These are phyloP conservation scores for Spialia ferax DNA, from an alignment of 2,888 invertebrate genomes.

Conservation along the genomic window DNA sequence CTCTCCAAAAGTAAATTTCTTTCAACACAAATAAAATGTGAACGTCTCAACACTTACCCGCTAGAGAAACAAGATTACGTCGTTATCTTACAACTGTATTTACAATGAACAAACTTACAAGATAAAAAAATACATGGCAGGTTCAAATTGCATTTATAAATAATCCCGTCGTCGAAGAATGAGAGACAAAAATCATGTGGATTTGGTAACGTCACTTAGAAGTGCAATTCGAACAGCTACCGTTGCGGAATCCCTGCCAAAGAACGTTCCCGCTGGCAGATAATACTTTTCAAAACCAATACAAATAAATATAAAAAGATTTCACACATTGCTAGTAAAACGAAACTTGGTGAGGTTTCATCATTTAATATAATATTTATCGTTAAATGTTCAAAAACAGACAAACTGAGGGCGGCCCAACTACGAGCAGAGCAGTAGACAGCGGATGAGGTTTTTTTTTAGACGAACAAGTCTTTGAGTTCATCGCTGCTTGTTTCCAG, in stretches of 20 bases:
- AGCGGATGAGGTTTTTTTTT: conserved; percentile 16
- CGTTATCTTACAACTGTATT: conserved; percentile 63
- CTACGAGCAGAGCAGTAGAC: no score
- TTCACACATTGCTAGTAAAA: conserved; percentile 12
- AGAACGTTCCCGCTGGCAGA: conserved; percentile 11
- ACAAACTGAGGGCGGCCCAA: no score
- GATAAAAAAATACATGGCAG: conserved; percentile 27
- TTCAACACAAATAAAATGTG: conserved; percentile 77
- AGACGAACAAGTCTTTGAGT: conserved; percentile 7
- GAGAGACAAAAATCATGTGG: conserved; percentile 5
- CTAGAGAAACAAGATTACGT: conserved; percentile 62
- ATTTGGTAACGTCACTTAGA: conserved; percentile 18
- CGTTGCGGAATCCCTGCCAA: conserved; percentile 17
- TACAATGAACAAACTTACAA: conserved; percentile 51
- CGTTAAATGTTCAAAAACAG: neutral
- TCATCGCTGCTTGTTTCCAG: conserved; percentile 5
- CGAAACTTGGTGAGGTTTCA: conserved; percentile 3
- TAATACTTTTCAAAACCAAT: conserved; percentile 26
- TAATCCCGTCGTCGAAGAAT: conserved; percentile 8
- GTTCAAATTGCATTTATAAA: conserved; percentile 35
- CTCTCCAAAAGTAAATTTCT: conserved; percentile 51
- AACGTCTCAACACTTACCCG: conserved; percentile 72
- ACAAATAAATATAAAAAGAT: conserved; percentile 22
- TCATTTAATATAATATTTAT: neutral
- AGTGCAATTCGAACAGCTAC: conserved; percentile 22